phyloP scores from a whole-genome alignment of 2,113 vertebrate species.

The Platanista minor region DNA sequence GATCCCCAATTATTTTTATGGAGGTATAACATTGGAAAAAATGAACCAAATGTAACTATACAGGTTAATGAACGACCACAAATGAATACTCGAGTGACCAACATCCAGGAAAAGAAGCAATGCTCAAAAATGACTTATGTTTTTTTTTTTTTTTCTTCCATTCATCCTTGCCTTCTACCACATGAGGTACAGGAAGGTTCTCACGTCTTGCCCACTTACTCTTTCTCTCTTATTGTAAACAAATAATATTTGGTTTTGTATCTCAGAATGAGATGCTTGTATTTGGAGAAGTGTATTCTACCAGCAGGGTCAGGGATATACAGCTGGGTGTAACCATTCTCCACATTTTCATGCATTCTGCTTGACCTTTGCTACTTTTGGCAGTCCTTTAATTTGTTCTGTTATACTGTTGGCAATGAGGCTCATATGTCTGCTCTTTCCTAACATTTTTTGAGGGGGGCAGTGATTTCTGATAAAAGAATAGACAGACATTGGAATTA shows the following conservation, averaged over 20 bases:
- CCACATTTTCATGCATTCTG: not conserved
- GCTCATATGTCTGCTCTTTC: not conserved
- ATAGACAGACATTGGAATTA: not conserved
- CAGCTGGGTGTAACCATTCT: not conserved
- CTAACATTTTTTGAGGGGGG: not conserved
- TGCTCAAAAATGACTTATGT: not conserved
- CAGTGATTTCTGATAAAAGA: not conserved
- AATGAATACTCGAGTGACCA: not conserved
- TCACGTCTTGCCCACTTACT: not conserved
- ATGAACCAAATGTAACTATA: not conserved
- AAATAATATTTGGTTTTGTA: not conserved
- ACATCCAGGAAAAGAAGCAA: not conserved
- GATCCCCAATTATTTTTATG: not conserved
- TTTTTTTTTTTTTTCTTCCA: fast-evolving
- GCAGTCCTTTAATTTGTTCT: not conserved
- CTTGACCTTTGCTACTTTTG: not conserved
- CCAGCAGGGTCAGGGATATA: not conserved
- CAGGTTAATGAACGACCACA: not conserved
- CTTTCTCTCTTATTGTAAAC: not conserved
- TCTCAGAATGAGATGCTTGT: not conserved
- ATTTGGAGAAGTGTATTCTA: not conserved
- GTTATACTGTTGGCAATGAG: not conserved
- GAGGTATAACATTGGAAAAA: not conserved
- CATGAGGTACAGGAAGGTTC: not conserved
- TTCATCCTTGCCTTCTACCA: not conserved